Base-by-base conservation (phyloP, 1,140 invertebrate genomes). In the Protaetia brevitarsis region DNA sequence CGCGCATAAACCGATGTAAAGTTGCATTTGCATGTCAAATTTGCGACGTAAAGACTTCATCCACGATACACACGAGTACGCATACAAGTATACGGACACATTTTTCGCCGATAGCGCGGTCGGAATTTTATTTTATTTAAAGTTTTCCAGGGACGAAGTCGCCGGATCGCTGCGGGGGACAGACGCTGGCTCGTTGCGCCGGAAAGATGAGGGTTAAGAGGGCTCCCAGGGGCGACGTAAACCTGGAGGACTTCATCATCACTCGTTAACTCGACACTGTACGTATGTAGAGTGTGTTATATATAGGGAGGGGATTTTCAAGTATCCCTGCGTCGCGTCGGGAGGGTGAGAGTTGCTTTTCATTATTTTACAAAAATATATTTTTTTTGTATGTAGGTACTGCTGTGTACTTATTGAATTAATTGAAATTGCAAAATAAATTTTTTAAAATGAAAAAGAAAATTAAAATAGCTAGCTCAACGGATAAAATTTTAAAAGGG, bases 171-270 rank as follows among this genome's bases (percentile, higher is more conserved):
- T 59, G 57, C 57, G 16, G 57, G 57, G 57, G 57, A 59, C 57
- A 59, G 57, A 59, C 30, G 16, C 26, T 26, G 8, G 57, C 11
- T 26, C n/a, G 41, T 51, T 51, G 6, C 41, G 41, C 3, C 57
- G 57, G 57, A 59, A 29, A 59, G 57, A 59, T 59, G 57, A 31
- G 57, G 57, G 29, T 59, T 21, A 16, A 31, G 26, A 59, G 29
- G 29, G 11, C 57, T 65, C 64, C 64, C 64, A 23, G 30, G 64
- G 31, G 64, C 59, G 19, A 31, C 64, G 59, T 65, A 51, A 65
- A 65, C 64, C 64, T 65, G 56, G 64, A 65, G 64, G 64, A 65
- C 64, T 65, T 65, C 64, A 65, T 65, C 64, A 65, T 56, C 51
- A 56, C 64, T 65, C 64, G 64, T 65, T 65, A 65, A 31, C 64